Base-by-base conservation (phyloP, 2,888 invertebrate species). In the Ligdia adustata region DNA sequence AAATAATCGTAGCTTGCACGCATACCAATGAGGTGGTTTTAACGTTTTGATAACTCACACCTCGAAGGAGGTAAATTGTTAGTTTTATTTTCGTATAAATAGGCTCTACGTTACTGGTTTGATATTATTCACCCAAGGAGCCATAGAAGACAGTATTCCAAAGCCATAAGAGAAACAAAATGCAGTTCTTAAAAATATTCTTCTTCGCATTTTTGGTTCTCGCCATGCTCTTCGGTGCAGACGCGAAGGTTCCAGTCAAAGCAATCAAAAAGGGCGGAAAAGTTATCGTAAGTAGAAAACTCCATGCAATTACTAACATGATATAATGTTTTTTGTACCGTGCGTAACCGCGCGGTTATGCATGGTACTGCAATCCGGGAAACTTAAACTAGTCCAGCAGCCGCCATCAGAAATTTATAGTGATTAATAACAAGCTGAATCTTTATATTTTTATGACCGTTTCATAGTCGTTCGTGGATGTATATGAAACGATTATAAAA, bases 251-350 rank as follows among this genome's bases (percentile, higher is more conserved):
- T 15, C 45, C 45, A 9, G 41, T 52, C 3, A 46, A 47, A 29
- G 41, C 41, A 5, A 29, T 56, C 11, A 46, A 22, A 22, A 49
- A 56, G 27, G 50, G 43, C 9, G 55, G 50, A 34, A 56, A 43
- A 38, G 32, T 47, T 26, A 47, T 50, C 26, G 55, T 56, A 42
- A 51, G 55, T 48, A 38, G 6, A 5, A 12, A 24, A 1, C 18
- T 18, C 2, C 4, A 18, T 2, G 2, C 0, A 28, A 5, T 28
- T 12, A 7, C 7, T 14, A 2, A 1, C 9, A 2, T 26, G 9
- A 26, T 26, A 4, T 2, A 11, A 11, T 11, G 9, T 12, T 33
- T n/a, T n/a, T n/a, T n/a, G n/a, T n/a, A n/a, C n/a, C n/a, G n/a
- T n/a, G n/a, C n/a, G n/a, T n/a, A n/a, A n/a, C n/a, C n/a, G n/a